Conservation (phyloP, 53 echinoderm and acorn worm species). For the Crossaster papposus region DNA sequence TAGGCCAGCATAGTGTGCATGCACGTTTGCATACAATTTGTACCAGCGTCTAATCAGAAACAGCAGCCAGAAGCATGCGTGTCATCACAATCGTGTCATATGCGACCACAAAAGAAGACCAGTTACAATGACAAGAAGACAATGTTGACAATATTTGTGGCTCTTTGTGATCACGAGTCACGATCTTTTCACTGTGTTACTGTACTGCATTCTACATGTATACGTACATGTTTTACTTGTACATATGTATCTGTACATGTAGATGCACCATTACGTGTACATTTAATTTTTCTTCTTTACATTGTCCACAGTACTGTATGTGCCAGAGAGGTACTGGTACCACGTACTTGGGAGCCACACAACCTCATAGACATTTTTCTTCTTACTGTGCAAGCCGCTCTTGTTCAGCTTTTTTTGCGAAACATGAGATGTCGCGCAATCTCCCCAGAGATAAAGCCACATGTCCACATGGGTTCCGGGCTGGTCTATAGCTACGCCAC, state of each 20-base stretch:
- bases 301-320: too few relatives aligned
- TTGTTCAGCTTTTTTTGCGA: not conserved
- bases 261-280: too few relatives aligned
- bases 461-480: not conserved
- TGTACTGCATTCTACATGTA: not conserved
- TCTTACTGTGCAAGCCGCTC: too few relatives aligned
- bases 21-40: not conserved
- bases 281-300: too few relatives aligned
- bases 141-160: not conserved
- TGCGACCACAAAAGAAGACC: not conserved
- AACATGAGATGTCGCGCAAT: conserved; percentile 10
- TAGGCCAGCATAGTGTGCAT: not conserved
- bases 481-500: not conserved
- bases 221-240: too few relatives aligned
- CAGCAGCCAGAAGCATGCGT: not conserved
- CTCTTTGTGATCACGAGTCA: not conserved
- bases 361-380: too few relatives aligned
- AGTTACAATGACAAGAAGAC: not conserved
- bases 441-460: not conserved
- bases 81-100: not conserved
- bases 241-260: too few relatives aligned
- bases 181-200: not conserved
- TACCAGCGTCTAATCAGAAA: not conserved
- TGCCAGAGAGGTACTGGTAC: too few relatives aligned
- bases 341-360: too few relatives aligned